These are phyloP conservation scores for Colius striatus DNA, from an alignment of 2,113 vertebrate genomes.

Conservation along the genomic window DNA sequence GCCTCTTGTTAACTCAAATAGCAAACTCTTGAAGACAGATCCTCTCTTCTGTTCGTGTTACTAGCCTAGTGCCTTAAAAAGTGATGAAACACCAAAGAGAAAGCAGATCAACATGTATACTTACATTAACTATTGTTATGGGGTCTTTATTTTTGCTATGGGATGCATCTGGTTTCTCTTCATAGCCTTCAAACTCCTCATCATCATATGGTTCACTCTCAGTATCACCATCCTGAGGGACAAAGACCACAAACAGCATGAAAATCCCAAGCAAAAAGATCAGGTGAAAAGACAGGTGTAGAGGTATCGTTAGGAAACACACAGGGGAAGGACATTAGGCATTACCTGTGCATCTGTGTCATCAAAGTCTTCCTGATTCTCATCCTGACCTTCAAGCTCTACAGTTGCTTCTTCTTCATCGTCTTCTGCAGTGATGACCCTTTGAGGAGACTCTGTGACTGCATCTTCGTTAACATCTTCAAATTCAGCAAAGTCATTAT, in stretches of 20 bases:
- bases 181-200: conserved; percentile 96
- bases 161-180: conserved; percentile 81
- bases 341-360: conserved; percentile 87
- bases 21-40: background rate
- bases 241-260: background rate
- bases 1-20: background rate
- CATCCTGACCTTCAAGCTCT: conserved; percentile 89
- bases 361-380: conserved; percentile 93
- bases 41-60: background rate
- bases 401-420: conserved; percentile 91
- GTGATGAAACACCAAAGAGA: background rate
- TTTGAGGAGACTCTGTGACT: conserved; percentile 80
- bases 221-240: conserved; percentile 88
- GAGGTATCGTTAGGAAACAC: too few relatives aligned
- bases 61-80: background rate
- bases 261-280: conserved; percentile 4
- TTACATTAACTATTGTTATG: conserved; percentile 93
- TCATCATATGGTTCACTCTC: conserved; percentile 91
- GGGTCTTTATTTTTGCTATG: conserved; percentile 88
- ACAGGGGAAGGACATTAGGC: background rate
- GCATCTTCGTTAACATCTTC: conserved; percentile 89
- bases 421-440: conserved; percentile 79
- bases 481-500: conserved; percentile 98
- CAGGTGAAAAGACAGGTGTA: background rate
- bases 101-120: conserved; percentile 3